These are phyloP conservation scores for Sminthopsis crassicaudata DNA, from an alignment of 2,113 vertebrate genomes.

Conservation along the genomic window DNA sequence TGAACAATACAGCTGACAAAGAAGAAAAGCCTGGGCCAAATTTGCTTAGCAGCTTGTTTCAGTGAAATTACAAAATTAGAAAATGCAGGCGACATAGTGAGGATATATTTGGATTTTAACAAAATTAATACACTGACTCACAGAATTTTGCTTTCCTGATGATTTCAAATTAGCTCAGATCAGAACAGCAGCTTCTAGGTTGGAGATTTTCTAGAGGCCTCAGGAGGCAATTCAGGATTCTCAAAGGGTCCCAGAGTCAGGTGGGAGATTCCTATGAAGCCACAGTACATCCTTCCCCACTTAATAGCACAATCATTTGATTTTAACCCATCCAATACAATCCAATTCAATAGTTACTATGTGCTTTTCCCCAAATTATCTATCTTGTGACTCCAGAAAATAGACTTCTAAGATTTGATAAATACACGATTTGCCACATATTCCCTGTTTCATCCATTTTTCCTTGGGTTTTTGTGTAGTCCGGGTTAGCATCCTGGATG, in stretches of 20 bases:
- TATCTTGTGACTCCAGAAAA: background rate
- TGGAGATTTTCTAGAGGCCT: background rate
- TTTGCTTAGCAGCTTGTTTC: background rate
- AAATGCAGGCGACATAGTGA: background rate
- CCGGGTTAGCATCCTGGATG: no score
- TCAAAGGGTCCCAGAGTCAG: background rate
- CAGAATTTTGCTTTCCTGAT: conserved; percentile 17
- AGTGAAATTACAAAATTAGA: conserved; percentile 36
- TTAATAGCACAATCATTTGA: background rate
- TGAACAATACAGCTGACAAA: conserved; percentile 14
- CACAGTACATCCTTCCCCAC: background rate
- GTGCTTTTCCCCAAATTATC: background rate
- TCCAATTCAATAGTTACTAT: background rate
- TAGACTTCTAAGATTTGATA: background rate
- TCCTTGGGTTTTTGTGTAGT: no score
- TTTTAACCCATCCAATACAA: background rate
- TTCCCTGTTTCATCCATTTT: background rate
- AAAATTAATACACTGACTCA: conserved; percentile 11
- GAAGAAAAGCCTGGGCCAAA: background rate
- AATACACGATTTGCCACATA: background rate
- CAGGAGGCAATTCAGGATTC: background rate
- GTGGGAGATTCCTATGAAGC: background rate
- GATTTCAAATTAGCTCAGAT: background rate
- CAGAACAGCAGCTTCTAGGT: background rate
- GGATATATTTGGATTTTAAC: conserved; percentile 38